Evolutionary conservation across 2,888 invertebrate genomes (phyloP).

Genomic region (Colletes collaris): DNA sequence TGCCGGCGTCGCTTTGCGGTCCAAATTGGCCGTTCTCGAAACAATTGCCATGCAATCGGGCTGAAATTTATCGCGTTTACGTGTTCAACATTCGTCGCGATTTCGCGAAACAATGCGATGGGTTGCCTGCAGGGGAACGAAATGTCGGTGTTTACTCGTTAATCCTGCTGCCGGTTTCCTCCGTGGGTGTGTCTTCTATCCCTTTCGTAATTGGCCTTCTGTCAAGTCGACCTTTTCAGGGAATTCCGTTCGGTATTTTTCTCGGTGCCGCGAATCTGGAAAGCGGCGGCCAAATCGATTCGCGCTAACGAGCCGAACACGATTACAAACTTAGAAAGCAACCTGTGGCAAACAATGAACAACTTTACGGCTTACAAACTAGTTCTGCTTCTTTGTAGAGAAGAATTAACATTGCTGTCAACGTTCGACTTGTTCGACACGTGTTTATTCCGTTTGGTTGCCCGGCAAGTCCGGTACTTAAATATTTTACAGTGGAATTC

Average conservation of each 20-base stretch:
- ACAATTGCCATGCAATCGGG: constrained; percentile 47
- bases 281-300: constrained; percentile 9
- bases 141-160: constrained; percentile 36
- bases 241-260: neutral
- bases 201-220: constrained; percentile 35
- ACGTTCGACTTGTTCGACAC: too few species aligned
- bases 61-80: constrained; percentile 50
- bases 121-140: constrained; percentile 29
- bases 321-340: constrained; percentile 16
- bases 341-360: neutral
- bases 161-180: constrained; percentile 32
- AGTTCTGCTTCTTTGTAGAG: neutral
- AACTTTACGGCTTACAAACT: neutral
- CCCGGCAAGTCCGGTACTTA: too few species aligned
- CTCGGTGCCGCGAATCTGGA: neutral
- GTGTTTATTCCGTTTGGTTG: too few species aligned
- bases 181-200: constrained; percentile 28
- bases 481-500: too few species aligned
- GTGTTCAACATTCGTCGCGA: constrained; percentile 42
- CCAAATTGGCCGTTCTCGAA: constrained; percentile 53
- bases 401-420: neutral
- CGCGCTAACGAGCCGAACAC: constrained; percentile 5
- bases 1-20: constrained; percentile 34
- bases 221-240: constrained; percentile 13
- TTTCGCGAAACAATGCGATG: constrained; percentile 52